These are phyloP conservation scores for Leptogaster cylindrica DNA, from an alignment of 2,888 invertebrate species.

Conservation along the genomic window DNA sequence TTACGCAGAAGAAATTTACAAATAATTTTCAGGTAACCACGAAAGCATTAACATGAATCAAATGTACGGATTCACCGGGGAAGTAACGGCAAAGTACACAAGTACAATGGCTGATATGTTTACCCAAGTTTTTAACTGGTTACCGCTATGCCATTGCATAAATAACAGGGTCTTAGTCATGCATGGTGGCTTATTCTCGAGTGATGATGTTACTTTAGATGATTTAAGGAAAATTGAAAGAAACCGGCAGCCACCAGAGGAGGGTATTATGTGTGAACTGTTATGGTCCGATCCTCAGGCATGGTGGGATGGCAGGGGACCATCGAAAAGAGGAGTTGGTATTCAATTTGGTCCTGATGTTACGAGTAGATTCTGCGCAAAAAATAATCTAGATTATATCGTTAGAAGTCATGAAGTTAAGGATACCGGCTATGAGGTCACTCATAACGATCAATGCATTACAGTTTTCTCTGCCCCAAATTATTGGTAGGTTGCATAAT, in stretches of 20 bases:
- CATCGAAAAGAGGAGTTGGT: slow-evolving; percentile 97
- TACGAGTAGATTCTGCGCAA: slow-evolving; percentile 81
- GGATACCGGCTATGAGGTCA: slow-evolving; percentile 92
- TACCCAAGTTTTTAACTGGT: slow-evolving; percentile 98
- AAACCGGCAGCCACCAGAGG: slow-evolving; percentile 96
- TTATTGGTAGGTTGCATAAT: slow-evolving; percentile 77
- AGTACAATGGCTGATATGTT: slow-evolving; percentile 96
- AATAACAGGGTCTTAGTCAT: slow-evolving; percentile 85
- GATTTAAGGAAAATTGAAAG: slow-evolving; percentile 89
- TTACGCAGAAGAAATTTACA: slow-evolving; percentile 33
- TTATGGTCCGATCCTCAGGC: slow-evolving; percentile 99
- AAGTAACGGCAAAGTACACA: slow-evolving; percentile 95
- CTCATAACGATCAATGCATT: slow-evolving; percentile 94
- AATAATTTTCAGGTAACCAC: slow-evolving; percentile 81
- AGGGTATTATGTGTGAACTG: slow-evolving; percentile 97
- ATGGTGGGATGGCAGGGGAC: slow-evolving; percentile 82
- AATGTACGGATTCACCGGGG: slow-evolving; percentile 99
- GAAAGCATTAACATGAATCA: slow-evolving; percentile 98
- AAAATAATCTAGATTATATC: slow-evolving; percentile 90
- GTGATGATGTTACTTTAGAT: slow-evolving; percentile 89
- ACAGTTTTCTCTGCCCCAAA: slow-evolving; percentile 99
- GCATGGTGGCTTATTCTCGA: slow-evolving; percentile 98
- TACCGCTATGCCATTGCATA: slow-evolving; percentile 95
- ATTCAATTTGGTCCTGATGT: slow-evolving; percentile 99
- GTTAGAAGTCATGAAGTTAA: slow-evolving; percentile 98